Percentiles rank a stretch among this genome's conserved stretches.
These are phyloP conservation scores for Nomada hirtipes DNA, from an alignment of 2,888 invertebrate genomes.

Conservation along the genomic window DNA sequence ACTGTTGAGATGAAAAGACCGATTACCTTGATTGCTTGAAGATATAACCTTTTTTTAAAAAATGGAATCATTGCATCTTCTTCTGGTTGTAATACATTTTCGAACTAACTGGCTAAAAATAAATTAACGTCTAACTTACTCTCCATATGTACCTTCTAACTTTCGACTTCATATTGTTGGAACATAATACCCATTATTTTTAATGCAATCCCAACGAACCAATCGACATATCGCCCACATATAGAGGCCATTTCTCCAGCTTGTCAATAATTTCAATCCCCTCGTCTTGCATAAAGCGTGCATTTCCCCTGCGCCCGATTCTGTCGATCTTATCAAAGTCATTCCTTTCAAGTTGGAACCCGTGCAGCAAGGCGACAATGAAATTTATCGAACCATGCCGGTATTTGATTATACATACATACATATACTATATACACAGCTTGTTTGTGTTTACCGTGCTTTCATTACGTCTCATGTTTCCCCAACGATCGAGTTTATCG, in stretches of 20 bases:
- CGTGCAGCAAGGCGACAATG: background rate
- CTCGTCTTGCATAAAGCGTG: conserved; percentile 16
- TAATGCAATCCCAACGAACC: too few relatives aligned
- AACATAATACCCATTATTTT: too few relatives aligned
- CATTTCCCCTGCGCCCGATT: conserved; percentile 9
- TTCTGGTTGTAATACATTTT: too few relatives aligned
- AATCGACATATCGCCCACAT: conserved; percentile 21
- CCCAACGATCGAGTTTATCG: conserved; percentile 12
- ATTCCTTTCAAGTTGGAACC: conserved; percentile 3
- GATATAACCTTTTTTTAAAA: too few relatives aligned
- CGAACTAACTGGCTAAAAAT: too few relatives aligned
- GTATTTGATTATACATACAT: conserved; percentile 1
- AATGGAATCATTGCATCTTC: too few relatives aligned
- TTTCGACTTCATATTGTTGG: too few relatives aligned
- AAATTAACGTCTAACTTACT: too few relatives aligned
- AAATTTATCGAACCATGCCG: conserved; percentile 30
- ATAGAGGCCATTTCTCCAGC: conserved; percentile 13
- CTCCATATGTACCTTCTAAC: too few relatives aligned
- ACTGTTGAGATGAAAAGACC: too few relatives aligned
- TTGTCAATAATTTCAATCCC: conserved; percentile 25
- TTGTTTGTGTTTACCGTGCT: background rate
- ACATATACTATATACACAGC: background rate
- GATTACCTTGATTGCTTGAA: too few relatives aligned
- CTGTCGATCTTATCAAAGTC: conserved; percentile 19
- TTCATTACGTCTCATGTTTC: conserved; percentile 20